These are phyloP conservation scores for Phrynocephalus versicolor DNA, from an alignment of 2,113 vertebrate genomes.

Conservation along the genomic window DNA sequence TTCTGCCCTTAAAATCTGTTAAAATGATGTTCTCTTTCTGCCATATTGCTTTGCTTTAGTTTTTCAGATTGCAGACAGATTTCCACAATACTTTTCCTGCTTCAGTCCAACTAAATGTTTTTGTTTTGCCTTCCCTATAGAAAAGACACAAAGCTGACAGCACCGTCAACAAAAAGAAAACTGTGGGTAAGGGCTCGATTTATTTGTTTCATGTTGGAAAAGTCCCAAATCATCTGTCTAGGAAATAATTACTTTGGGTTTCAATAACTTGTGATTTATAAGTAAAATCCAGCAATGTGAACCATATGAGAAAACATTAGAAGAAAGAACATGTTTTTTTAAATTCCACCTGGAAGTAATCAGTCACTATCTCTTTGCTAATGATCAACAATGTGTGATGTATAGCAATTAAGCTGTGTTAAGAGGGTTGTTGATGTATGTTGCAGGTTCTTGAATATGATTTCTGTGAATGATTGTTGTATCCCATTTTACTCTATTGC, in stretches of 20 bases:
- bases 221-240: too few relatives aligned
- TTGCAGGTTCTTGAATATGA: neutral
- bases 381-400: neutral
- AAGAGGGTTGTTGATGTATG: neutral
- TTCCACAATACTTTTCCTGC: constrained; percentile 3
- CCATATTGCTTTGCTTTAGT: neutral
- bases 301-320: neutral
- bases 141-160: constrained; percentile 98
- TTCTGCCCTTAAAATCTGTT: neutral
- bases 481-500: neutral
- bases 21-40: too few relatives aligned
- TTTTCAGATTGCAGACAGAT: constrained; percentile 28
- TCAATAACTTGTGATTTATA: neutral
- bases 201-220: neutral
- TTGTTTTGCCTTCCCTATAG: constrained; percentile 73
- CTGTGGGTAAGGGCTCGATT: constrained; percentile 82
- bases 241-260: neutral
- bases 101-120: constrained; percentile 33
- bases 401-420: neutral
- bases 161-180: constrained; percentile 97
- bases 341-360: neutral
- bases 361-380: neutral
- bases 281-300: neutral
- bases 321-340: neutral
- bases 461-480: neutral